Base-by-base conservation (phyloP, 2,888 invertebrate genomes). In the Therioaphis trifolii region DNA sequence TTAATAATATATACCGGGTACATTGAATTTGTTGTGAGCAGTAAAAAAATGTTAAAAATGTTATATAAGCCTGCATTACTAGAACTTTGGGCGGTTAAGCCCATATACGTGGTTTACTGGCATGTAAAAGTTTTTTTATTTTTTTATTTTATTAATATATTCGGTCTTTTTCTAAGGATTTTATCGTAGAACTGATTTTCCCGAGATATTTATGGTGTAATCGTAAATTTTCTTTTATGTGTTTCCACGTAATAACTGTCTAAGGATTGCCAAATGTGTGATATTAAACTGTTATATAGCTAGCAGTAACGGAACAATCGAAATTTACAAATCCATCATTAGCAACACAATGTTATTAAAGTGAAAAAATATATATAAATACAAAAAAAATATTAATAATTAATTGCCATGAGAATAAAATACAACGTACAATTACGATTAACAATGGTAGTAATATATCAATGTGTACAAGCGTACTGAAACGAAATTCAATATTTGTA, bases 201-300 rank as follows among this genome's bases (percentile, higher is more conserved):
- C 21, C 4, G 12, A 27, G 27, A 75, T 75, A 75, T 71, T 49
- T 77, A 77, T 63, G 46, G 29, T 15, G 46, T n/a, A 9, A 12
- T 21, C 58, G 21, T 77, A 77, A 77, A 77, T 63, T 46, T 49
- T 29, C n/a, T 63, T 77, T 77, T 77, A 77, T 63, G 29, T 29
- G 63, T 77, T 77, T 29, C 63, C 63, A 29, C 63, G 76, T 77
- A 63, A 77, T 77, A 77, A 77, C 76, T 63, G 76, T 63, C 46
- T 21, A 21, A 49, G 35, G 14, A 63, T 49, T 77, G 49, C 63
- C 76, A 63, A 77, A 63, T 15, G 63, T 49, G 24, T 58, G 55
- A 58, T 40, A 58, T 75, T 58, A 58, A 75, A 58, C 55, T 24
- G 27, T 75, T 75, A 18, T 58, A 58, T 75, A 40, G 55, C 11